Conservation (phyloP, 2,888 invertebrate species). For the Villa cingulata region DNA sequence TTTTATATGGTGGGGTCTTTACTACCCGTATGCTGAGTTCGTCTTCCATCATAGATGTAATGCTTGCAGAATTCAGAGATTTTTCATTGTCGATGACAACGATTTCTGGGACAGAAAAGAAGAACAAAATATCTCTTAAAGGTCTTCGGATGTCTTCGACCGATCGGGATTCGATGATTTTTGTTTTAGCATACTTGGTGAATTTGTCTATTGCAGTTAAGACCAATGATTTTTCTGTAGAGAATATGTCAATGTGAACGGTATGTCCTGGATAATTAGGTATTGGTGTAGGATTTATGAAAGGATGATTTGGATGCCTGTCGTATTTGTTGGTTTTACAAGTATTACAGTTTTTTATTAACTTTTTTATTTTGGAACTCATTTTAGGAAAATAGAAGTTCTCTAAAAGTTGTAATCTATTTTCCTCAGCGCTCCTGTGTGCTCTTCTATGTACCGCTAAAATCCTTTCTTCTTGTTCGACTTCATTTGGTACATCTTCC, state of each 20-base stretch:
- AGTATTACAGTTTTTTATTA: conserved; percentile 10
- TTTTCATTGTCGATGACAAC: conserved; percentile 7
- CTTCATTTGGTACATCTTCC: too few relatives aligned
- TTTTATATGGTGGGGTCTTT: conserved; percentile 12
- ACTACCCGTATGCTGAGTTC: conserved; percentile 12
- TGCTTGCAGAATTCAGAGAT: conserved; percentile 12
- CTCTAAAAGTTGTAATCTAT: conserved; percentile 1
- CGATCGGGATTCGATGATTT: conserved; percentile 4
- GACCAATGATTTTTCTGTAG: not conserved
- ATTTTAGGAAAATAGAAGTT: conserved; percentile 13
- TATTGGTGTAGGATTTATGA: not conserved
- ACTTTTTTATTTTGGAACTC: conserved; percentile 7
- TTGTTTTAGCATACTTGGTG: conserved; percentile 8
- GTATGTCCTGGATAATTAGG: not conserved
- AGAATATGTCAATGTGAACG: conserved; percentile 5
- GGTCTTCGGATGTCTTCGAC: conserved; percentile 3
- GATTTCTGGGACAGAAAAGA: conserved; percentile 3
- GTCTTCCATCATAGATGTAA: conserved; percentile 11
- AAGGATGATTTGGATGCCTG: conserved; percentile 1
- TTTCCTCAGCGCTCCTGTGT: conserved; percentile 1
- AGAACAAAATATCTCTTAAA: conserved; percentile 1
- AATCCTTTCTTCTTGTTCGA: too few relatives aligned
- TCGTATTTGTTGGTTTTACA: conserved; percentile 12
- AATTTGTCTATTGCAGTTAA: conserved; percentile 13
- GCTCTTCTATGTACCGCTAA: not conserved